Evolutionary conservation across 2,888 invertebrate species (phyloP).

Genomic region (Nudaria mundana): DNA sequence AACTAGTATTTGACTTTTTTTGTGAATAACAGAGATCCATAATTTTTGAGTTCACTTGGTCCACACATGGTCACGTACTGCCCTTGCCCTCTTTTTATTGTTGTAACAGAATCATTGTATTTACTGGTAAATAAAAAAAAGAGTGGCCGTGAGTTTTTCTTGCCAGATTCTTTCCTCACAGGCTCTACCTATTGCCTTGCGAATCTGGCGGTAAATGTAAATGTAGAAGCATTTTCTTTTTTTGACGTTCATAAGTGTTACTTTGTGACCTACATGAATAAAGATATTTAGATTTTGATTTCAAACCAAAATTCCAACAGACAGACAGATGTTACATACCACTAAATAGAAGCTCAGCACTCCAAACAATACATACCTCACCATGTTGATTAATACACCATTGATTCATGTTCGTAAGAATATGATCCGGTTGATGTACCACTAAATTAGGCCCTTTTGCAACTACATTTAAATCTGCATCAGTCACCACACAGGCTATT

Average conservation of each 20-base stretch:
- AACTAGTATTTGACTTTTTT: too few species aligned
- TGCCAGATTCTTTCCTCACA: not conserved
- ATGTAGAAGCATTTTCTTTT: too few species aligned
- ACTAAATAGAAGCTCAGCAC: not conserved
- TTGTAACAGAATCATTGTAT: too few species aligned
- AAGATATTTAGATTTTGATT: not conserved
- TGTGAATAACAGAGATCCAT: too few species aligned
- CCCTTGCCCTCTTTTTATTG: too few species aligned
- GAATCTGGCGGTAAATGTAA: too few species aligned
- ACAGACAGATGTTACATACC: not conserved
- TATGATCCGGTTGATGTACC: constrained; percentile 87
- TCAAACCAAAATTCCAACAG: not conserved
- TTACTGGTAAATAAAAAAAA: too few species aligned
- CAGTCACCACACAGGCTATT: constrained; percentile 94
- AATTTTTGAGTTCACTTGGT: too few species aligned
- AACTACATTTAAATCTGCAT: constrained; percentile 87
- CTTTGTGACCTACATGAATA: too few species aligned
- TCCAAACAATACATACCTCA: constrained; percentile 79
- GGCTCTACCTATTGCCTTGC: not conserved
- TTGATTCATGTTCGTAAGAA: constrained; percentile 88
- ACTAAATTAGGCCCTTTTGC: constrained; percentile 88
- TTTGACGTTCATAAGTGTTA: too few species aligned
- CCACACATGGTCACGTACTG: too few species aligned
- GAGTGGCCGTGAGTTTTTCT: not conserved
- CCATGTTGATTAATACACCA: constrained; percentile 93